Evolutionary conservation across 2,888 invertebrate genomes (phyloP).

Genomic region (Autographa pulchrina): DNA sequence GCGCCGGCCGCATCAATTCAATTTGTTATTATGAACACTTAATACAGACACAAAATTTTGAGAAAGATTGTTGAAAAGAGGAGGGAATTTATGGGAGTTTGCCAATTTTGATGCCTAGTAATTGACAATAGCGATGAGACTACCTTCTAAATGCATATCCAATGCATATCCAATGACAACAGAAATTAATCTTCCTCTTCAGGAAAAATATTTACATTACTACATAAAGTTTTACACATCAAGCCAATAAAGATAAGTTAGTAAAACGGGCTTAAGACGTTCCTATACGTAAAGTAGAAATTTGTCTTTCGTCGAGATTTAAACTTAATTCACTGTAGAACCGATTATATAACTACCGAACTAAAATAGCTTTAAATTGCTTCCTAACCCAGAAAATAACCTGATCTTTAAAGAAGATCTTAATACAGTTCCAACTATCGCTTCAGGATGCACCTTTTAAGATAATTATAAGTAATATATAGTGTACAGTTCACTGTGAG

Average conservation of each 20-base stretch:
- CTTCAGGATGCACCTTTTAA: background rate
- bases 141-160: too few relatives aligned
- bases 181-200: too few relatives aligned
- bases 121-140: background rate
- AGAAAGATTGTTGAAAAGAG: constrained; percentile 13
- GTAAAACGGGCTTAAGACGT: too few relatives aligned
- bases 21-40: constrained; percentile 83
- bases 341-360: too few relatives aligned
- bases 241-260: too few relatives aligned
- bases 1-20: constrained; percentile 78
- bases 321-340: too few relatives aligned
- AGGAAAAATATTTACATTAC: too few relatives aligned
- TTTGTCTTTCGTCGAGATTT: too few relatives aligned
- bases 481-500: background rate
- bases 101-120: background rate
- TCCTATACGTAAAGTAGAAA: too few relatives aligned
- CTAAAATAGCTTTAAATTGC: too few relatives aligned
- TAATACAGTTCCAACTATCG: background rate
- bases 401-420: background rate
- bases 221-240: too few relatives aligned
- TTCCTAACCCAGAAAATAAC: background rate
- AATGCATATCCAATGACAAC: too few relatives aligned
- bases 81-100: background rate
- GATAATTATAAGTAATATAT: background rate
- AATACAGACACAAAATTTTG: constrained; percentile 57